A percentile compares a stretch with the other conserved stretches of the same genome.
These are phyloP conservation scores for Drosophila anomelani DNA, from an alignment of 2,888 invertebrate species.

Conservation along the genomic window DNA sequence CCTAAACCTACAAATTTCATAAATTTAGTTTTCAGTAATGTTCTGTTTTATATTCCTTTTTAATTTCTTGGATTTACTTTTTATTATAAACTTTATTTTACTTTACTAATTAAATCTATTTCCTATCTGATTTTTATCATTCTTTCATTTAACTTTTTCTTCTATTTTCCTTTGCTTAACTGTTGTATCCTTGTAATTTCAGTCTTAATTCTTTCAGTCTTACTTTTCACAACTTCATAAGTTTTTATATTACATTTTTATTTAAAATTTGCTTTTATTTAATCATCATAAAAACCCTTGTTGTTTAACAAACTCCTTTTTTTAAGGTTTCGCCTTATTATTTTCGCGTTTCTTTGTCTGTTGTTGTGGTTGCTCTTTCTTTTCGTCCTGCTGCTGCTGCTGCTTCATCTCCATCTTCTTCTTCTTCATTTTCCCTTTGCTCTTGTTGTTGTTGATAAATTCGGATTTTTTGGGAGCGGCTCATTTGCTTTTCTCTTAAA, in stretches of 20 bases:
- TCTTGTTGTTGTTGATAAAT: constrained; percentile 65
- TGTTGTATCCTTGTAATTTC: neutral
- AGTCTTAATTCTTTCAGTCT: neutral
- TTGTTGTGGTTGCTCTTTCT: constrained; percentile 49
- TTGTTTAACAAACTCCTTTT: neutral
- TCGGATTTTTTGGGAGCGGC: constrained; percentile 73
- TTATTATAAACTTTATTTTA: no score
- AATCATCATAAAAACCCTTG: neutral
- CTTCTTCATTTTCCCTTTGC: constrained; percentile 32
- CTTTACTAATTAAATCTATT: no score
- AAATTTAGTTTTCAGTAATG: no score
- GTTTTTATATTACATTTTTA: neutral
- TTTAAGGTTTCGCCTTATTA: constrained; percentile 14
- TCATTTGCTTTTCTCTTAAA: constrained; percentile 63
- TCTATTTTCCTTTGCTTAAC: neutral
- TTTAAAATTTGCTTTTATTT: neutral
- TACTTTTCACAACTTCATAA: neutral
- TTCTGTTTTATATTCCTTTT: neutral
- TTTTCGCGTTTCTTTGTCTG: constrained; percentile 38
- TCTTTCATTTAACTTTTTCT: no score
- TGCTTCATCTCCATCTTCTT: constrained; percentile 10
- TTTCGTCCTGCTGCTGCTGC: constrained; percentile 24
- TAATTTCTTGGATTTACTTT: neutral
- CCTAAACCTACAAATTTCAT: neutral
- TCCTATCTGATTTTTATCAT: neutral